Evolutionary conservation across 2,797 vertebrate genomes (phyloP).

Genomic region (Psittacula echo): DNA sequence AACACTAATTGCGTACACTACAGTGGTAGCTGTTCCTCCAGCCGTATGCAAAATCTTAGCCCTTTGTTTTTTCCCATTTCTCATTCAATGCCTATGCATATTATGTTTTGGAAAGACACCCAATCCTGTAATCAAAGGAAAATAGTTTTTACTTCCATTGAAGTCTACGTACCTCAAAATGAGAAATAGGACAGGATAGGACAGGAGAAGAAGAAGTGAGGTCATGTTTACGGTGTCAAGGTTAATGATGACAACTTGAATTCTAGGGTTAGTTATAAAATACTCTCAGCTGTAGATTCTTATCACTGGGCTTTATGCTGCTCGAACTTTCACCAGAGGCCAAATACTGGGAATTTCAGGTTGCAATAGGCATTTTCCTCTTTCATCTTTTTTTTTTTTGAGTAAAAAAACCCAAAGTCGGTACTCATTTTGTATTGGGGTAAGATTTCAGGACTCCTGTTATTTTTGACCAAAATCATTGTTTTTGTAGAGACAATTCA

Average conservation of each 20-base stretch:
- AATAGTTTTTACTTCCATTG: background rate
- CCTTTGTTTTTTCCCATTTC: background rate
- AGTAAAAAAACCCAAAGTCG: background rate
- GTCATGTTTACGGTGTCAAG: background rate
- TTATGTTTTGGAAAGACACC: background rate
- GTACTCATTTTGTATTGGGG: background rate
- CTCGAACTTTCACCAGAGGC: background rate
- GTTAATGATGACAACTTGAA: background rate
- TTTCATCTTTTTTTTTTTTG: background rate
- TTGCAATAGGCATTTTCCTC: background rate
- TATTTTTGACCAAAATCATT: background rate
- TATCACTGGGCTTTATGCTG: background rate
- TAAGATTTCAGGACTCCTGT: background rate
- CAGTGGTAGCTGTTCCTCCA: background rate
- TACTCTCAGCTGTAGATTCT: background rate
- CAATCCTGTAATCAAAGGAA: background rate
- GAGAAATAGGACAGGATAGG: background rate
- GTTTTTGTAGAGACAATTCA: background rate
- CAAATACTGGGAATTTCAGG: background rate
- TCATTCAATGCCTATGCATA: background rate
- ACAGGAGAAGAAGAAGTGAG: background rate
- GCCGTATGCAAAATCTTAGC: background rate
- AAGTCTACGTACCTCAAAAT: background rate
- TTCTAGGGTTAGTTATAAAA: background rate
- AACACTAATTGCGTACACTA: background rate